Evolutionary conservation across 1,140 invertebrate genomes (phyloP).

Genomic region (Callitettix versicolor): DNA sequence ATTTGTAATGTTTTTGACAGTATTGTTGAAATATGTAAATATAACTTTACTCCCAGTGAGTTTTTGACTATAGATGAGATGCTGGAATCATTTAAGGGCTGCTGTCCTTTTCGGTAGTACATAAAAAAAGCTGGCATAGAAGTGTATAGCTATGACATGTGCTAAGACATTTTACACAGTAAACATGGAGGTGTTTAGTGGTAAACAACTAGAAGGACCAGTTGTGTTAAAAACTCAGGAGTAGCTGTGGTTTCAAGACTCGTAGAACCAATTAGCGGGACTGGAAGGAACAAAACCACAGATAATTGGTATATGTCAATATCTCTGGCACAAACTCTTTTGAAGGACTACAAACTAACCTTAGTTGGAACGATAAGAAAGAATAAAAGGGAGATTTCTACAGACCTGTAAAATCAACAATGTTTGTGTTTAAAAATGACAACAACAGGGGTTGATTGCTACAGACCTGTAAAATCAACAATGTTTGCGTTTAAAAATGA

Average conservation of each 20-base stretch:
- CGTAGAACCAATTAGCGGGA: conserved; percentile 28
- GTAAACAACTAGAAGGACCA: conserved; percentile 29
- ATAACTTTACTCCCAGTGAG: conserved; percentile 20
- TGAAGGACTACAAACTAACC: conserved; percentile 29
- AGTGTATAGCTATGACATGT: conserved; percentile 30
- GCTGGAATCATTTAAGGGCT: conserved; percentile 29
- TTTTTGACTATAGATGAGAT: conserved; percentile 31
- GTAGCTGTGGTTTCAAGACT: conserved; percentile 30
- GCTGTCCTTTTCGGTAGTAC: conserved; percentile 33
- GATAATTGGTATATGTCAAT: conserved; percentile 34
- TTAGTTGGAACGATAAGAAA: conserved; percentile 31
- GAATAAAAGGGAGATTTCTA: conserved; percentile 32
- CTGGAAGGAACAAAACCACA: conserved; percentile 31
- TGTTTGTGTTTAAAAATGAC: too few species aligned
- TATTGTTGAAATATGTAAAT: conserved; percentile 26
- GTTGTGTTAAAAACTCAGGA: conserved; percentile 25
- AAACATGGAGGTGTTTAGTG: conserved; percentile 27
- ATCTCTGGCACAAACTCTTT: conserved; percentile 27
- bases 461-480: neutral
- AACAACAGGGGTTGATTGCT: too few species aligned
- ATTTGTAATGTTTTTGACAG: conserved; percentile 29
- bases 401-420: neutral
- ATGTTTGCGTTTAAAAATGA: conserved; percentile 8
- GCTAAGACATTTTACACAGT: conserved; percentile 28
- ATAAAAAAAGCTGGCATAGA: conserved; percentile 36